Evolutionary conservation across 1,140 invertebrate genomes (phyloP).

Genomic region (Antheraea pernyi): DNA sequence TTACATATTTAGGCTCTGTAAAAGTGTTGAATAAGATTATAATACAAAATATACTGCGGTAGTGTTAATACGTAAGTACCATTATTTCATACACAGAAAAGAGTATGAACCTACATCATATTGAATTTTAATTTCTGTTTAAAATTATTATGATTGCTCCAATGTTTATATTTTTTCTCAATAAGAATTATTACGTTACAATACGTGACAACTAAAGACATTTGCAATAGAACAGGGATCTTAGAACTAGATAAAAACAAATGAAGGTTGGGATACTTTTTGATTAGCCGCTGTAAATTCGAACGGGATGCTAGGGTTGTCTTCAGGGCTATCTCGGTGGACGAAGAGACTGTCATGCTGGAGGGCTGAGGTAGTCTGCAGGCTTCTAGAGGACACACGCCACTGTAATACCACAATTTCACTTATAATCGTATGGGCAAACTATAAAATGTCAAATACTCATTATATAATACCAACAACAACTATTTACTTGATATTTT

Average conservation of each 20-base stretch:
- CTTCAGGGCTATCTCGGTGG: slow-evolving; percentile 94
- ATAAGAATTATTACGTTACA: too few species aligned
- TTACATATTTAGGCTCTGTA: not conserved
- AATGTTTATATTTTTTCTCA: too few species aligned
- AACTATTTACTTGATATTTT: slow-evolving; percentile 13
- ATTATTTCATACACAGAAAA: too few species aligned
- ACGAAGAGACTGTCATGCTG: slow-evolving; percentile 83
- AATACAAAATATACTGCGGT: too few species aligned
- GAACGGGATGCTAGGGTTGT: slow-evolving; percentile 95
- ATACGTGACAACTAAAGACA: not conserved
- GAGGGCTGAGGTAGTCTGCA: slow-evolving; percentile 76
- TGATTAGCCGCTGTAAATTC: slow-evolving; percentile 95
- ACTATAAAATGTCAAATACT: slow-evolving; percentile 43
- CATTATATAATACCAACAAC: slow-evolving; percentile 65
- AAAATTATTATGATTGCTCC: too few species aligned
- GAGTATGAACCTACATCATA: too few species aligned
- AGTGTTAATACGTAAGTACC: too few species aligned
- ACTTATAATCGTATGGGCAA: slow-evolving; percentile 23
- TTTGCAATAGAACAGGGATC: not conserved
- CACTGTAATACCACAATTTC: slow-evolving; percentile 57
- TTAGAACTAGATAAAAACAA: slow-evolving; percentile 37
- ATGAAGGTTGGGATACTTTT: slow-evolving; percentile 81
- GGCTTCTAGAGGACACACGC: slow-evolving; percentile 61
- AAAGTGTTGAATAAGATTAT: too few species aligned
- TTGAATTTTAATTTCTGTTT: too few species aligned